Evolutionary conservation across 2,888 invertebrate species (phyloP).

Genomic region (Holacanthella duospinosa): DNA sequence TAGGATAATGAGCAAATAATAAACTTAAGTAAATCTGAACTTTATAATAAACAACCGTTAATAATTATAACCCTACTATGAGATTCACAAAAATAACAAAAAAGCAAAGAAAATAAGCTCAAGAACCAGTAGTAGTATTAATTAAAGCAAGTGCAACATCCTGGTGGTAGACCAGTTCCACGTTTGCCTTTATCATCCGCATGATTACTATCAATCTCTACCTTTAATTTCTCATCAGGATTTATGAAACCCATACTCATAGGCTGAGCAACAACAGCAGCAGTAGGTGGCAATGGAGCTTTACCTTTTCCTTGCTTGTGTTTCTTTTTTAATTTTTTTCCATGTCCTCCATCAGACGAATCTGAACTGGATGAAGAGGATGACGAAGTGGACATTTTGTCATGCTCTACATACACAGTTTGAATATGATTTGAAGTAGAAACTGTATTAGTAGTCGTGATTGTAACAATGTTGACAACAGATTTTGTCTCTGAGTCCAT

Average conservation of each 20-base stretch:
- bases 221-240: no score
- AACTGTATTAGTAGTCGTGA: not conserved
- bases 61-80: no score
- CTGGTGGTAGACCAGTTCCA: no score
- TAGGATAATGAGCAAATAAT: no score
- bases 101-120: no score
- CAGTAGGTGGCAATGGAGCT: not conserved
- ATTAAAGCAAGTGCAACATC: no score
- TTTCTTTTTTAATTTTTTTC: not conserved
- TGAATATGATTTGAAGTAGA: not conserved
- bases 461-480: not conserved
- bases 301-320: not conserved
- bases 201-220: no score
- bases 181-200: no score
- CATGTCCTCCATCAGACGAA: not conserved
- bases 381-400: not conserved
- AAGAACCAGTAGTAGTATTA: no score
- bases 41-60: no score
- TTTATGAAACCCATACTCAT: not conserved
- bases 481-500: not conserved
- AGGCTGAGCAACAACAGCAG: not conserved
- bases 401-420: not conserved
- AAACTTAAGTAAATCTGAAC: no score
- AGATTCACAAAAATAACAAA: no score
- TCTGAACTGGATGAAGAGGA: not conserved